A percentile compares a stretch with the other conserved stretches of the same genome.
Evolutionary conservation across 2,113 vertebrate species (phyloP).

Genomic region (Eretmodus cyanostictus): DNA sequence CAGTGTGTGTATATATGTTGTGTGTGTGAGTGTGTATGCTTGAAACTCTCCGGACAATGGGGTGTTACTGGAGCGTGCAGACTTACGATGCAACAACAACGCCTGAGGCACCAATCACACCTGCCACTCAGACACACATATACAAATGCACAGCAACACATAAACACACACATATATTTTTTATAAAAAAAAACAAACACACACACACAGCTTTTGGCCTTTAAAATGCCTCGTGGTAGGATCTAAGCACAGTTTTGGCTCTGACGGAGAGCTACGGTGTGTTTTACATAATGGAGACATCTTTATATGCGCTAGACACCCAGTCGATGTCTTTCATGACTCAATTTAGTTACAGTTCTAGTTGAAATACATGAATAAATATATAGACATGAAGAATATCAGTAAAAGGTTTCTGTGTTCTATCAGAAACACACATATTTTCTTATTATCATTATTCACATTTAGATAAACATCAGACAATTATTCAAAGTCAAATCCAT

Average conservation of each 20-base stretch:
- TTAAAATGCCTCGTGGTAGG: neutral
- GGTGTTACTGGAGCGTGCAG: slow-evolving; percentile 32
- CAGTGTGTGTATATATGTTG: neutral
- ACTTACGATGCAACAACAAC: slow-evolving; percentile 7
- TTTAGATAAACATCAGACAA: neutral
- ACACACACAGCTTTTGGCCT: neutral
- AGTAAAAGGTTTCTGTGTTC: neutral
- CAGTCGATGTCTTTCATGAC: neutral
- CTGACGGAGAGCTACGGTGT: neutral
- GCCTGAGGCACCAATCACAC: slow-evolving; percentile 29
- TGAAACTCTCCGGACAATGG: slow-evolving; percentile 13
- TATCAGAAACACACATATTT: neutral
- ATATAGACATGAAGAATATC: neutral
- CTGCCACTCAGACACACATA: slow-evolving; percentile 25
- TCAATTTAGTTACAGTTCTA: neutral
- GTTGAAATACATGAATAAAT: neutral
- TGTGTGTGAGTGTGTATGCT: neutral
- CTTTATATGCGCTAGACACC: neutral
- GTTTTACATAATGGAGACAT: neutral
- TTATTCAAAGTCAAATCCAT: neutral
- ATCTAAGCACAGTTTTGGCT: neutral
- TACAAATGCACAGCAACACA: neutral
- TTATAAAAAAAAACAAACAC: neutral
- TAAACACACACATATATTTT: neutral
- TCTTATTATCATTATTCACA: neutral